phyloP scores from a whole-genome alignment of 2,888 invertebrate species.

The Netelia fuscicornis region DNA sequence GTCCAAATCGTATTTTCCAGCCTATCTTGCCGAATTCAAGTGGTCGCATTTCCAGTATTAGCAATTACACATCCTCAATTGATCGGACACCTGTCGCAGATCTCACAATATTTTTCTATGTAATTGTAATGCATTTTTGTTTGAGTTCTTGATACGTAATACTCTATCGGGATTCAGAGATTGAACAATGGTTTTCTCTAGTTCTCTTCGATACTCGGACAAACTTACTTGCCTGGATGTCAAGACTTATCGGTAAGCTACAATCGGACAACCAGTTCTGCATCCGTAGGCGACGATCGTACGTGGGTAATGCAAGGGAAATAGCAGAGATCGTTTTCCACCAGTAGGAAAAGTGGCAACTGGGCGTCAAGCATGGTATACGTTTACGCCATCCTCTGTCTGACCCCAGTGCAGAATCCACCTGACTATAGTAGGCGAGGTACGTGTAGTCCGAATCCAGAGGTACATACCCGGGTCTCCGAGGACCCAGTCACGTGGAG shows the following conservation, averaged over 20 bases:
- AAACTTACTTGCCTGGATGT: too few species aligned
- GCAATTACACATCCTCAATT: not conserved
- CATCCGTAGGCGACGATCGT: not conserved
- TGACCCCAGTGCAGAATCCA: not conserved
- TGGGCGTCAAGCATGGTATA: conserved; percentile 15
- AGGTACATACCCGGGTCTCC: conserved; percentile 62
- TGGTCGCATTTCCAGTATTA: too few species aligned
- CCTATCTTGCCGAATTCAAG: not conserved
- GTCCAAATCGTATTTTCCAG: not conserved
- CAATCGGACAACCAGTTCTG: not conserved
- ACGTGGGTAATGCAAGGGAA: not conserved
- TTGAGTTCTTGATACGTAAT: too few species aligned
- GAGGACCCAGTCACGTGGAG: conserved; percentile 77
- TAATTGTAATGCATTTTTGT: too few species aligned
- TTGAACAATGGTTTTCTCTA: too few species aligned
- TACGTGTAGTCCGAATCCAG: conserved; percentile 47
- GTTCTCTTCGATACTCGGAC: too few species aligned
- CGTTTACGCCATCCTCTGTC: conserved; percentile 34
- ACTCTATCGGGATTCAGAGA: too few species aligned
- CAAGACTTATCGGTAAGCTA: not conserved
- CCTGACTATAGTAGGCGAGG: conserved; percentile 19
- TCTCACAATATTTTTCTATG: not conserved
- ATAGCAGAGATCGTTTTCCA: conserved; percentile 9
- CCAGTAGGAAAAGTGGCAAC: conserved; percentile 16
- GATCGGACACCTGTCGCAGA: not conserved